These are phyloP conservation scores for Pangasius krempfi DNA, from an alignment of 2,797 vertebrate genomes.

Conservation along the genomic window DNA sequence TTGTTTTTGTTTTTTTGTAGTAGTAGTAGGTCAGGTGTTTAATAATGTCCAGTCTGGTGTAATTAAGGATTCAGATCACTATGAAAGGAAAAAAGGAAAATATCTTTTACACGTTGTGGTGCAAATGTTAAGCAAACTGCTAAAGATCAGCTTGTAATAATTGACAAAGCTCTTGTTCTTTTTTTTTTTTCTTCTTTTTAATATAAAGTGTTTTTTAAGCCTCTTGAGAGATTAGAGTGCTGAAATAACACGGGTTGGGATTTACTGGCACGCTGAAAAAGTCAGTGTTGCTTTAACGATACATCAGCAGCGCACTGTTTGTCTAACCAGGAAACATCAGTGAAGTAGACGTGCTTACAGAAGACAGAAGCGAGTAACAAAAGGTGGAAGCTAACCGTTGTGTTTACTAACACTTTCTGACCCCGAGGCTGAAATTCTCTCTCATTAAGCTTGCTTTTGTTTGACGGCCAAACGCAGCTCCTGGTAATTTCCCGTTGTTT, in stretches of 20 bases:
- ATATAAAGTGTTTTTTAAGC: background rate
- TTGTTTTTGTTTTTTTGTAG: background rate
- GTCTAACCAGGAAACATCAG: background rate
- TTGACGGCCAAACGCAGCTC: slow-evolving; percentile 31
- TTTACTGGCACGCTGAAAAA: background rate
- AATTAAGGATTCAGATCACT: background rate
- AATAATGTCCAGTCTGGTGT: background rate
- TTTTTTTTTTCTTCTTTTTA: background rate
- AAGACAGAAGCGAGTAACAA: slow-evolving; percentile 4
- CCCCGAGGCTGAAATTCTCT: background rate
- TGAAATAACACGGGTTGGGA: background rate
- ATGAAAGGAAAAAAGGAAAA: background rate
- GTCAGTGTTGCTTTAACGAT: background rate
- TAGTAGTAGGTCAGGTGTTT: background rate
- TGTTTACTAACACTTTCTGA: slow-evolving; percentile 34
- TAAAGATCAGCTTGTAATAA: background rate
- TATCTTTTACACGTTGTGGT: background rate
- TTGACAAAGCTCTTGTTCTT: background rate
- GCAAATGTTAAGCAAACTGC: background rate
- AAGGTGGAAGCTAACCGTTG: slow-evolving; percentile 2
- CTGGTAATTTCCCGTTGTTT: slow-evolving; percentile 56
- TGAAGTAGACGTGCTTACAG: background rate
- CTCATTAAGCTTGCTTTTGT: slow-evolving; percentile 30
- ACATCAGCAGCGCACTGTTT: background rate
- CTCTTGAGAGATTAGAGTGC: background rate